phyloP scores from a whole-genome alignment of 2,113 vertebrate species.

The Triplophysa rosa region DNA sequence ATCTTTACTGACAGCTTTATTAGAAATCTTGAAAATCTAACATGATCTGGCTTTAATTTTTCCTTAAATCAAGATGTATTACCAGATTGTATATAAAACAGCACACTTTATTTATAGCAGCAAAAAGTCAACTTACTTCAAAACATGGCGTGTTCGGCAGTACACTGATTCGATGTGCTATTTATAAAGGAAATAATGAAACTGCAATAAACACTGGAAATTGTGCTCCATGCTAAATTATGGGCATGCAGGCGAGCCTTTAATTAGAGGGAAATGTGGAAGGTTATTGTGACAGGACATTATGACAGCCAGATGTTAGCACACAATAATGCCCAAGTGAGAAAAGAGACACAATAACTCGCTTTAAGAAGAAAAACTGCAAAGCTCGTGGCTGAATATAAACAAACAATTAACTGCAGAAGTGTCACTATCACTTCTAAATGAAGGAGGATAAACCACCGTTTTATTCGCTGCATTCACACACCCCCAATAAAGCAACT shows the following conservation, averaged over 20 bases:
- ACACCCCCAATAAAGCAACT: neutral
- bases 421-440: neutral
- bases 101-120: neutral
- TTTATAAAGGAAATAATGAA: neutral
- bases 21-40: no score
- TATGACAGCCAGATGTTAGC: constrained; percentile 3
- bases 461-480: neutral
- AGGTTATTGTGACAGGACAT: constrained; percentile 22
- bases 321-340: neutral
- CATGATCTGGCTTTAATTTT: no score
- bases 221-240: constrained; percentile 11
- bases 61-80: no score
- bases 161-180: no score
- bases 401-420: neutral
- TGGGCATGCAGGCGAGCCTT: constrained; percentile 2
- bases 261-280: constrained; percentile 23
- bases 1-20: no score
- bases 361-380: neutral
- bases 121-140: no score
- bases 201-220: neutral
- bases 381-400: neutral
- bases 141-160: no score
- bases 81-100: no score
- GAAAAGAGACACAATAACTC: neutral
- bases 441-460: neutral